These are phyloP conservation scores for Agonum fuliginosum DNA, from an alignment of 2,888 invertebrate genomes.

Conservation along the genomic window DNA sequence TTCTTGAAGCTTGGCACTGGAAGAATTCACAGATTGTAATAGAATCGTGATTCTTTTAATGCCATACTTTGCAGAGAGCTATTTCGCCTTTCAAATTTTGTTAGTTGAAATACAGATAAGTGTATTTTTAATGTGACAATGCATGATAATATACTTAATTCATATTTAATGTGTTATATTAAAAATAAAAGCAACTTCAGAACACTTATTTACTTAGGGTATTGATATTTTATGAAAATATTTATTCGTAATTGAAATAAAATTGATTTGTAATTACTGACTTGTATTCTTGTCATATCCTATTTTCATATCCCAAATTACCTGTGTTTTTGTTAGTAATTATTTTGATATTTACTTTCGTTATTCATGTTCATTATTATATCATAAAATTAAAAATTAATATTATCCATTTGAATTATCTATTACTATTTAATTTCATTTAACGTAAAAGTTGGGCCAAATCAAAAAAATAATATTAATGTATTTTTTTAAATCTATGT, in stretches of 20 bases:
- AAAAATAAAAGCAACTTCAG: not conserved
- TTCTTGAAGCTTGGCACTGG: conserved; percentile 78
- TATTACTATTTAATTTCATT: no score
- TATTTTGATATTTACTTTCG: not conserved
- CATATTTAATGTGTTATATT: not conserved
- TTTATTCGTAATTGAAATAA: conserved; percentile 20
- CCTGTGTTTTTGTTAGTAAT: not conserved
- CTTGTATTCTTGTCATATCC: not conserved
- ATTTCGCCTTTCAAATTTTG: conserved; percentile 28
- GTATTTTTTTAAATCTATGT: no score
- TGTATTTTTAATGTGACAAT: conserved; percentile 38
- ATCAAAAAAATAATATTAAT: no score
- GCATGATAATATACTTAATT: not conserved
- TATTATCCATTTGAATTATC: no score
- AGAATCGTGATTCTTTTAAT: conserved; percentile 80
- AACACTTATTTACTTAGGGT: not conserved
- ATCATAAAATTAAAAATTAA: not conserved
- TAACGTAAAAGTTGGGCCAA: no score
- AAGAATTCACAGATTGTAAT: conserved; percentile 81
- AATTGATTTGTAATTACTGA: conserved; percentile 25
- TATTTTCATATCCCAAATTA: conserved; percentile 18
- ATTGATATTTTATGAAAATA: not conserved
- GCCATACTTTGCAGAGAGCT: conserved; percentile 75
- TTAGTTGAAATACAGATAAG: conserved; percentile 41
- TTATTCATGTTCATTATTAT: not conserved